Conservation (phyloP, 2,113 vertebrate species). For the Catharus bicknelli region DNA sequence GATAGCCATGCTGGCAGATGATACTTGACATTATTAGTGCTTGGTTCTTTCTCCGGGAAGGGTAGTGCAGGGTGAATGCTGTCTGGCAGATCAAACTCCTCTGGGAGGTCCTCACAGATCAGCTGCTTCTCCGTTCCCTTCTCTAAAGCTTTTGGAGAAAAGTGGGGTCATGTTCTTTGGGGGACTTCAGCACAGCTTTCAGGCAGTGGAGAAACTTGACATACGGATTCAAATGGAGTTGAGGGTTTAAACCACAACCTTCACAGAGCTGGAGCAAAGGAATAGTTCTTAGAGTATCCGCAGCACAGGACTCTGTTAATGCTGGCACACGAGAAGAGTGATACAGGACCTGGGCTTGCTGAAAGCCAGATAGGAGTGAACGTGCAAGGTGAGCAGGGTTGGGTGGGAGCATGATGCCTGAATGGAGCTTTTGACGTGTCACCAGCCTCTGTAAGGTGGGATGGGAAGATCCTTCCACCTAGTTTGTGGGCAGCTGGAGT, state of each 20-base stretch:
- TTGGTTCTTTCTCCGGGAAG: background rate
- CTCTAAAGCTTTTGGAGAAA: background rate
- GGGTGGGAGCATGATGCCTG: accelerated
- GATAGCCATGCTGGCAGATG: background rate
- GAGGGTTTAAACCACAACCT: background rate
- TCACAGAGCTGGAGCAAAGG: background rate
- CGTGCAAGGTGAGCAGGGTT: accelerated
- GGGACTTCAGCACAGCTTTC: background rate
- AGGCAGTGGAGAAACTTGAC: background rate
- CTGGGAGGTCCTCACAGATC: background rate
- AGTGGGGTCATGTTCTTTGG: accelerated
- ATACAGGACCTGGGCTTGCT: background rate
- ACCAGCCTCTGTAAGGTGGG: background rate
- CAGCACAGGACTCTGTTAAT: background rate
- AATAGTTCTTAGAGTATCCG: background rate
- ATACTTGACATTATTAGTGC: background rate
- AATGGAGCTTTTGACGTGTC: background rate
- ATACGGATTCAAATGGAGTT: background rate
- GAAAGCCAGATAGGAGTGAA: background rate
- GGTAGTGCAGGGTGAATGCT: background rate
- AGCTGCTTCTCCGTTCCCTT: background rate
- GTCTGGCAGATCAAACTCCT: background rate
- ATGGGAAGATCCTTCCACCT: background rate
- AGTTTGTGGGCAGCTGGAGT: background rate
- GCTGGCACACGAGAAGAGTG: background rate